phyloP scores from a whole-genome alignment of 2,888 invertebrate genomes.

The Notodonta dromedarius region DNA sequence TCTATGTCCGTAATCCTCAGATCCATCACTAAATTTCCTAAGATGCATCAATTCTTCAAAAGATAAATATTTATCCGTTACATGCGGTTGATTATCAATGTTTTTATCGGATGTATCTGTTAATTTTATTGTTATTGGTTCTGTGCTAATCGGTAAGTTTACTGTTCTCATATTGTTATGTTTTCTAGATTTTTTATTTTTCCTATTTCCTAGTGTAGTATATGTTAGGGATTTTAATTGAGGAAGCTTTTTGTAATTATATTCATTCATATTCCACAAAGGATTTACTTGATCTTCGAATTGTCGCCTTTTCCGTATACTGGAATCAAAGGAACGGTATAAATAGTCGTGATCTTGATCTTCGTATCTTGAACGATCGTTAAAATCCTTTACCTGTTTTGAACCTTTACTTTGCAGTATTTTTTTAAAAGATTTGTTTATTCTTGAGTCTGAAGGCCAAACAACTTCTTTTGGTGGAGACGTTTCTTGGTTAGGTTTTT shows the following conservation, averaged over 20 bases:
- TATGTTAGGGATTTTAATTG: constrained; percentile 62
- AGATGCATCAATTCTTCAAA: constrained; percentile 77
- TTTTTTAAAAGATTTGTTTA: constrained; percentile 24
- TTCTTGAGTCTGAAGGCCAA: constrained; percentile 24
- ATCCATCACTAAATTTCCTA: constrained; percentile 56
- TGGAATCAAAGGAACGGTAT: constrained; percentile 53
- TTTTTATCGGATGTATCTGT: constrained; percentile 34
- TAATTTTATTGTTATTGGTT: constrained; percentile 63
- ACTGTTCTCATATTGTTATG: constrained; percentile 24
- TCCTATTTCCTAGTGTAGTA: constrained; percentile 59
- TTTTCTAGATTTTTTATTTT: constrained; percentile 47
- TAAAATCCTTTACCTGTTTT: constrained; percentile 47
- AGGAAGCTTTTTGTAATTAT: constrained; percentile 42
- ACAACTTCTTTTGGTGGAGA: constrained; percentile 13
- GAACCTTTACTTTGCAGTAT: constrained; percentile 31
- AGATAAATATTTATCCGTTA: constrained; percentile 74
- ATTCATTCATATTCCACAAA: constrained; percentile 68
- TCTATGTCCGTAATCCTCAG: constrained; percentile 46
- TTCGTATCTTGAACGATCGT: constrained; percentile 33
- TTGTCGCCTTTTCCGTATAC: constrained; percentile 58
- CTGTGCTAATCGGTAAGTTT: constrained; percentile 46
- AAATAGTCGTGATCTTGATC: constrained; percentile 42
- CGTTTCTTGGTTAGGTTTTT: constrained; percentile 24
- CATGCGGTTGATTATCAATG: constrained; percentile 31
- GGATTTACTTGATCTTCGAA: constrained; percentile 53